Evolutionary conservation across 2,888 invertebrate genomes (phyloP).

Genomic region (Ypsolopha scabrella): DNA sequence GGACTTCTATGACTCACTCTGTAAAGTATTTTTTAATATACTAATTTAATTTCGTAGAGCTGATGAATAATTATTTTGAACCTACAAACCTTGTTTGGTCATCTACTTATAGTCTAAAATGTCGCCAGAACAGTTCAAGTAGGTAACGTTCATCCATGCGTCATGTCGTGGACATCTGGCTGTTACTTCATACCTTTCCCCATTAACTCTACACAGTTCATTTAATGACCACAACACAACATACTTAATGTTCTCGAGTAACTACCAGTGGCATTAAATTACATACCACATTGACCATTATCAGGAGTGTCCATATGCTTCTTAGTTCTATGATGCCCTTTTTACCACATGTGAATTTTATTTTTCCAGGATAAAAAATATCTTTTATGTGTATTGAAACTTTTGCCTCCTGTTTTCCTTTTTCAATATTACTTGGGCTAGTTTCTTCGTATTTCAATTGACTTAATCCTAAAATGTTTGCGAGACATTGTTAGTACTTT

Average conservation of each 20-base stretch:
- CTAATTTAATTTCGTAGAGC: background rate
- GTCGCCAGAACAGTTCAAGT: background rate
- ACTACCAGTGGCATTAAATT: background rate
- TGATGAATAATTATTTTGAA: background rate
- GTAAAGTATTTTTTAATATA: too few species aligned
- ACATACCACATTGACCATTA: background rate
- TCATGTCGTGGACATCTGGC: background rate
- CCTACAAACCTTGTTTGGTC: background rate
- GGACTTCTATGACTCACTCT: too few species aligned
- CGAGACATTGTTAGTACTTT: too few species aligned
- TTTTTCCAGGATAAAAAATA: background rate
- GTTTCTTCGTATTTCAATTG: too few species aligned
- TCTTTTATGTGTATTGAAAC: too few species aligned
- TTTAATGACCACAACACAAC: conserved; percentile 1
- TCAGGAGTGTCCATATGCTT: background rate
- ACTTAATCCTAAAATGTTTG: too few species aligned
- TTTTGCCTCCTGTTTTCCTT: too few species aligned
- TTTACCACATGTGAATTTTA: background rate
- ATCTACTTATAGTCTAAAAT: background rate
- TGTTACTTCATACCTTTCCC: background rate
- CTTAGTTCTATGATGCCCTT: too few species aligned
- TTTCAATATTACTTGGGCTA: too few species aligned
- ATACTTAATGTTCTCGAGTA: background rate
- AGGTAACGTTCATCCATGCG: background rate
- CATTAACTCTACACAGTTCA: background rate